phyloP scores from a whole-genome alignment of 2,888 invertebrate genomes.

The Andrena dorsata region DNA sequence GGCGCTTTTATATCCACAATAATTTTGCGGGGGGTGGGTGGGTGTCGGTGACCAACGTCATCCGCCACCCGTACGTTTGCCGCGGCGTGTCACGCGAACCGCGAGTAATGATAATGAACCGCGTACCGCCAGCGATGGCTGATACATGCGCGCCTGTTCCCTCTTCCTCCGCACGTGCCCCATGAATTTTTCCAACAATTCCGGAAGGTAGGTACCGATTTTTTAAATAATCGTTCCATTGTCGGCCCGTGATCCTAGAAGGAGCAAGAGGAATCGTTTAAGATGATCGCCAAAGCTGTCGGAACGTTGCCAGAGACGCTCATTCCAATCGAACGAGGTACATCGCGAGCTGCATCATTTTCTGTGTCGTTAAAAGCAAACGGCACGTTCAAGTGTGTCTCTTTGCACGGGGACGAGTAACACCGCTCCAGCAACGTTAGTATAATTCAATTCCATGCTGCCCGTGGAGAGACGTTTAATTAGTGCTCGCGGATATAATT shows the following conservation, averaged over 20 bases:
- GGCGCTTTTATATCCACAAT: conserved; percentile 77
- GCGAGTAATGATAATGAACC: conserved; percentile 77
- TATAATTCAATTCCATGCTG: conserved; percentile 1
- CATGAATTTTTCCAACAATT: conserved; percentile 12
- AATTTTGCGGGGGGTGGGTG: conserved; percentile 71
- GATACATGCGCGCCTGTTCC: conserved; percentile 59
- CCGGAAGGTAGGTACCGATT: background rate
- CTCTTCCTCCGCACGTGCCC: background rate
- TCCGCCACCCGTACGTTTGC: conserved; percentile 51
- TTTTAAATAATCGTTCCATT: no score
- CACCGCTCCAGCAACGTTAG: background rate
- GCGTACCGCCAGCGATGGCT: conserved; percentile 65
- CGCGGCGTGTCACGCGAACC: conserved; percentile 66
- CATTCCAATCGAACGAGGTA: no score
- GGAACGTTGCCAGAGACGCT: no score
- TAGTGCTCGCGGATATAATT: conserved; percentile 49
- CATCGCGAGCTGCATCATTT: no score
- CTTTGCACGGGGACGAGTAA: background rate
- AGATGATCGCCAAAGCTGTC: no score
- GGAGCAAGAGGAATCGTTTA: background rate
- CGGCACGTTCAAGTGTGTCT: background rate
- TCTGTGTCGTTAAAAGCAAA: background rate
- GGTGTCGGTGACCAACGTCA: conserved; percentile 58
- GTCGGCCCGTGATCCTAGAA: background rate
- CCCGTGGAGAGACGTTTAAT: conserved; percentile 44